Conservation (phyloP, 2,888 invertebrate genomes). For the Flabesymbios commensalis region DNA sequence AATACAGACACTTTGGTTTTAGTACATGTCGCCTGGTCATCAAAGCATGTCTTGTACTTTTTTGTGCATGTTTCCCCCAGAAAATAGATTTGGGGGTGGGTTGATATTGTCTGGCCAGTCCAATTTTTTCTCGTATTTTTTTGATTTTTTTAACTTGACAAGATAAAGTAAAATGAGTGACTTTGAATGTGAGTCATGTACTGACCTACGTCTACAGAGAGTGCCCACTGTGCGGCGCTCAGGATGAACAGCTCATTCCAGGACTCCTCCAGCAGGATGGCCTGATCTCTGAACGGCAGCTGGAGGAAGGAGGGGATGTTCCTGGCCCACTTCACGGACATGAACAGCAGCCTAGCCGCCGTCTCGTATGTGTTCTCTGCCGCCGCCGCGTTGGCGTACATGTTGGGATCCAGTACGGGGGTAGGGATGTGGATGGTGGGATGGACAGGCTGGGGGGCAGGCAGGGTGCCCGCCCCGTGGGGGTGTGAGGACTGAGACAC, state of each 20-base stretch:
- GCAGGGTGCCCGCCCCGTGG: slow-evolving; percentile 10
- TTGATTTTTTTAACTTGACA: no score
- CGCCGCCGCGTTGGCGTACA: slow-evolving; percentile 11
- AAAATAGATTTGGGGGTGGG: no score
- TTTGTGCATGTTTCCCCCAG: no score
- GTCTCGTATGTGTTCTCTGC: slow-evolving; percentile 30
- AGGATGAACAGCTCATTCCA: slow-evolving; percentile 85
- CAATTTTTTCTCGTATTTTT: no score
- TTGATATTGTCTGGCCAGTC: no score
- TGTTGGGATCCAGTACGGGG: slow-evolving; percentile 5
- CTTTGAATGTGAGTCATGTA: no score
- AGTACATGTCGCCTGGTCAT: no score
- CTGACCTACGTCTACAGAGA: slow-evolving; percentile 75
- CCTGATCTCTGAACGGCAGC: slow-evolving; percentile 74
- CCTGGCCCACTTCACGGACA: slow-evolving; percentile 80
- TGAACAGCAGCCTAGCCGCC: slow-evolving; percentile 69
- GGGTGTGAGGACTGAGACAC: slow-evolving; percentile 2
- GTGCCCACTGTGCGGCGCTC: slow-evolving; percentile 80
- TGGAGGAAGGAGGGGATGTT: slow-evolving; percentile 77
- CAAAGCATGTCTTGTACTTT: no score
- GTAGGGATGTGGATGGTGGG: slow-evolving; percentile 10
- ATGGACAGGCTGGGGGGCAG: slow-evolving; percentile 18
- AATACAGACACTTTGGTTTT: no score
- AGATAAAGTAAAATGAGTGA: no score
- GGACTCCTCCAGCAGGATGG: slow-evolving; percentile 74